Evolutionary conservation across 2,797 vertebrate genomes (phyloP).

Genomic region (Peromyscus eremicus): DNA sequence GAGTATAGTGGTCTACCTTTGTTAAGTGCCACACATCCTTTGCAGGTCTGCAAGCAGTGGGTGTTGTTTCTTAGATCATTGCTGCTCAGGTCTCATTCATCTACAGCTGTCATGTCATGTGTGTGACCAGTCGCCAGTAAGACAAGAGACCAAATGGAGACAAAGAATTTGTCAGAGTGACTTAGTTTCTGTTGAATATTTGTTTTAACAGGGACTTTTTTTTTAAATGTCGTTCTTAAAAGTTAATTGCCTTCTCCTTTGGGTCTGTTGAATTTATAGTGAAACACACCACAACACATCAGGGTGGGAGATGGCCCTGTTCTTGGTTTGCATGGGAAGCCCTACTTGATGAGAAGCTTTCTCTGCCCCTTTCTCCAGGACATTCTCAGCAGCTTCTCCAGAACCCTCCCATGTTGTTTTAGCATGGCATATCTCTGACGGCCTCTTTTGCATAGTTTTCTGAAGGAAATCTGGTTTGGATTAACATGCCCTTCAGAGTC

Average conservation of each 20-base stretch:
- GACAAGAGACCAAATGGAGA: neutral
- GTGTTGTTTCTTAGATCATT: rapidly evolving
- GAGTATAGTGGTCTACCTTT: neutral
- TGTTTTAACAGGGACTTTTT: neutral
- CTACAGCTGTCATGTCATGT: neutral
- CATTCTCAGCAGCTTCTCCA: rapidly evolving
- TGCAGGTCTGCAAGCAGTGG: neutral
- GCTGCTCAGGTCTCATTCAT: rapidly evolving
- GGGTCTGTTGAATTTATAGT: neutral
- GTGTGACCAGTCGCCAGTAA: neutral
- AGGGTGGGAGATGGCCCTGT: too few relatives aligned
- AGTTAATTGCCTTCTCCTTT: neutral
- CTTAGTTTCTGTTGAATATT: neutral
- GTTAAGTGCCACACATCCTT: neutral
- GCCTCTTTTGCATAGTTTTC: neutral
- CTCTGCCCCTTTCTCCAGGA: too few relatives aligned
- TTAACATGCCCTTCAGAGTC: neutral
- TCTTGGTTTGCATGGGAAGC: neutral
- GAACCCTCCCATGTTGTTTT: neutral
- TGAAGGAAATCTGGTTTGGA: neutral
- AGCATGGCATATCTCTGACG: rapidly evolving
- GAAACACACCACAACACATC: neutral
- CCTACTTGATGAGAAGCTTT: rapidly evolving
- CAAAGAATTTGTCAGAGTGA: neutral
- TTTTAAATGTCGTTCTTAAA: neutral